Evolutionary conservation across 2,113 vertebrate species (phyloP), one percentile per base, ranked within the genome.

Genomic region (Cephalopholis sonnerati): DNA sequence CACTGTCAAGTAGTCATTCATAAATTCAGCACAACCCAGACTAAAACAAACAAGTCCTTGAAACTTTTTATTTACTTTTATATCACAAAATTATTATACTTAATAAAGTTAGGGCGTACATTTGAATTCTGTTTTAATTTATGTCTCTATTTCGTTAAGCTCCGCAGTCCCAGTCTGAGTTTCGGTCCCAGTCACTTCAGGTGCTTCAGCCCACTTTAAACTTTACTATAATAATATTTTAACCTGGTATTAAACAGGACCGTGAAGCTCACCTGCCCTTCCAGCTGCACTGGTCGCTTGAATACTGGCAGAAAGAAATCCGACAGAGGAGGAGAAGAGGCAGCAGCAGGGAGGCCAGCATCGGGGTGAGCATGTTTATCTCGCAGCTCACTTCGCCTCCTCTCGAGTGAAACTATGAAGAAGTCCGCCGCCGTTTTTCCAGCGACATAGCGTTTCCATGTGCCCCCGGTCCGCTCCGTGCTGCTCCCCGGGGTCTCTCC

Each of bases 221-320:
- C 53, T 51, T 59, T 50, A 58, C 17, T 0, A 61, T 3, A 16
- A 13, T 4, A 5, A 3, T 2, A 44, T 54, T 39, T 10, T 46
- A 41, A 16, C 10, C 15, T 22, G 5, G 3, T 3, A 25, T 4
- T 11, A 3, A 16, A 62, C 1, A 24, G 8, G 3, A 7, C 17
- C 0, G n/a, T 12, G 10, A 46, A 0, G 67, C 96, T 97, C 92
- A 98, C 98, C 98, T 99, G 89, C 98, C 98, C 94, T 95, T 98
- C 98, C 98, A 99, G 94, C 96, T 98, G 95, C 98, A 99, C 95
- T 98, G 95, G 92, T 99, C 97, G 90, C 98, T 99, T 24, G 97
- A 98, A 90, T 98, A 98, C 86, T 98, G 98, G 75, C 96, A 93
- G 13, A 92, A 77, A 87, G 94, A 95, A 58, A 94, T 92, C 82